These are phyloP conservation scores for Mythimna lalbum DNA, from an alignment of 2,888 invertebrate species.

Conservation along the genomic window DNA sequence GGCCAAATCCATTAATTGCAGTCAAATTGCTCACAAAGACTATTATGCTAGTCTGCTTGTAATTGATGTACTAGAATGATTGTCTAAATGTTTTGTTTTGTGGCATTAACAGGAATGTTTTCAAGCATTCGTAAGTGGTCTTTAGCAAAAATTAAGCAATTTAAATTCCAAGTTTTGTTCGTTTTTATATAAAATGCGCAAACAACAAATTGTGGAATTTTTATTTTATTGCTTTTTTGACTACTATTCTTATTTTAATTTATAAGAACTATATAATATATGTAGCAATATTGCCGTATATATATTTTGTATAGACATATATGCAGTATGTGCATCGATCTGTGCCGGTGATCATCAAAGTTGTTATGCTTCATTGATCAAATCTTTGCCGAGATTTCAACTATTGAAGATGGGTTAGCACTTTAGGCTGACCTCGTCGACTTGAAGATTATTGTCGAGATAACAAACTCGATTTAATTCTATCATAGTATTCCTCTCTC, in stretches of 20 bases:
- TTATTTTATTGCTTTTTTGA: slow-evolving; percentile 7
- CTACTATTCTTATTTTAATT: background rate
- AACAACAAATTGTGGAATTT: slow-evolving; percentile 27
- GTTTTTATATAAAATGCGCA: slow-evolving; percentile 31
- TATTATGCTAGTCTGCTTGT: background rate
- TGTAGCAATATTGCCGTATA: background rate
- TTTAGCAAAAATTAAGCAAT: slow-evolving; percentile 46
- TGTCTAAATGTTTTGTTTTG: slow-evolving; percentile 17
- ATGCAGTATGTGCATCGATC: too few species aligned
- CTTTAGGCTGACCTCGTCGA: too few species aligned
- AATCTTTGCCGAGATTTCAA: too few species aligned
- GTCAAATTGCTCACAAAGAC: slow-evolving; percentile 2
- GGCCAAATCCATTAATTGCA: too few species aligned
- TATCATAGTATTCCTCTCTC: too few species aligned
- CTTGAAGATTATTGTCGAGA: too few species aligned
- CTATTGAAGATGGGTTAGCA: too few species aligned
- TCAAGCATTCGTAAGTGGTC: slow-evolving; percentile 28
- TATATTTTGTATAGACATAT: too few species aligned
- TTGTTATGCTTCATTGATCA: too few species aligned
- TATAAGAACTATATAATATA: background rate
- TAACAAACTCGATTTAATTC: too few species aligned
- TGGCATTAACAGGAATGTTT: slow-evolving; percentile 37
- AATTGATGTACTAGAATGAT: slow-evolving; percentile 11
- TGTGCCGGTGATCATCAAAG: too few species aligned
- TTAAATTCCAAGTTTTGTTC: slow-evolving; percentile 53